Evolutionary conservation across 2,888 invertebrate genomes (phyloP).

Genomic region (Sepiola atlantica): DNA sequence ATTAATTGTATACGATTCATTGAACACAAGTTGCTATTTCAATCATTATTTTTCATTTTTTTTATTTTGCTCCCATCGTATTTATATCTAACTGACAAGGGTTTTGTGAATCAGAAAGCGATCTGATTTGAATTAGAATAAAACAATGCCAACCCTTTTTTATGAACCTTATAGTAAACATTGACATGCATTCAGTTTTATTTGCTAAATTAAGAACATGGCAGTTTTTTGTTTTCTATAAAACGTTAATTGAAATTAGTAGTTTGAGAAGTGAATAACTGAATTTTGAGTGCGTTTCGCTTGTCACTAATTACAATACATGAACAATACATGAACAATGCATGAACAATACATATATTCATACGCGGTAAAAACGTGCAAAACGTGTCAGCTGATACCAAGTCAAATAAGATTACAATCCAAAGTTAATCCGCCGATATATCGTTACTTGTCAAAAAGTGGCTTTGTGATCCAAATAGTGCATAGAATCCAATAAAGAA

Average conservation of each 20-base stretch:
- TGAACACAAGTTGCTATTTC: no score
- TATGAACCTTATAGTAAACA: not conserved
- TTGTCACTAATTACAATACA: not conserved
- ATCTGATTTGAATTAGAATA: no score
- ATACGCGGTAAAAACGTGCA: not conserved
- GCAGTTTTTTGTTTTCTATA: not conserved
- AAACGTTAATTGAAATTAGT: not conserved
- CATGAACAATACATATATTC: not conserved
- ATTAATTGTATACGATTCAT: no score
- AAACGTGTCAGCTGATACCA: not conserved
- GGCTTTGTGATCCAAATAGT: not conserved
- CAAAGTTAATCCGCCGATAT: not conserved
- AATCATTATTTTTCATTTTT: no score
- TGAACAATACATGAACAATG: not conserved
- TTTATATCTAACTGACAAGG: no score
- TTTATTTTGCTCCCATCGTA: no score
- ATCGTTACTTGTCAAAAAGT: not conserved
- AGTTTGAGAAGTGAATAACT: not conserved
- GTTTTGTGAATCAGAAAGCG: no score
- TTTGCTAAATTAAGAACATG: not conserved
- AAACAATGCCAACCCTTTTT: not conserved
- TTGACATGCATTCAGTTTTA: not conserved
- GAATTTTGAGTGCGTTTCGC: not conserved
- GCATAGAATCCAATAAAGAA: not conserved
- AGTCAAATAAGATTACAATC: not conserved